Conservation (phyloP, 37 sponge, comb jelly and placozoan species). For the Mnemiopsis leidyi region DNA sequence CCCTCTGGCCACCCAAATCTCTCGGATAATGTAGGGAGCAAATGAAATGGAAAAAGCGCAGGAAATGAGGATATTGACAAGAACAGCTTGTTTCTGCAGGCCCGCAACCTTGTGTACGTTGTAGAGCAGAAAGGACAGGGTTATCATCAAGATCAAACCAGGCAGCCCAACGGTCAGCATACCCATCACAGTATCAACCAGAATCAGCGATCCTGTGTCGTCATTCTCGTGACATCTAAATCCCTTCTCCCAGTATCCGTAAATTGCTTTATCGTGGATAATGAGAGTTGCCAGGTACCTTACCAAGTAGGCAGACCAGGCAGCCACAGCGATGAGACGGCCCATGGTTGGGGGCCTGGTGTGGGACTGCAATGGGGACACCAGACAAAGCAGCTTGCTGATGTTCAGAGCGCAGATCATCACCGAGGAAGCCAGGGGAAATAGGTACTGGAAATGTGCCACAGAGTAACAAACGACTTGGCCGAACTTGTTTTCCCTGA, state of each 20-base stretch:
- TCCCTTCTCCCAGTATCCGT: background rate
- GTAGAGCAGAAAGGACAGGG: background rate
- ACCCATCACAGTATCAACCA: background rate
- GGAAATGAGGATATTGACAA: background rate
- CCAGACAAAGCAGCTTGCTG: background rate
- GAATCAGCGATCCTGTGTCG: background rate
- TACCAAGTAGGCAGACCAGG: background rate
- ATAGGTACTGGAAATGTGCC: background rate
- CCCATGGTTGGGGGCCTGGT: background rate
- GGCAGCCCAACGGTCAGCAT: background rate
- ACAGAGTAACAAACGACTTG: background rate
- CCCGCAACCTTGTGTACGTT: background rate
- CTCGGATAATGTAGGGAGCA: background rate
- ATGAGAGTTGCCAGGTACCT: background rate
- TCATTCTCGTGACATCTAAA: background rate
- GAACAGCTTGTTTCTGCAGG: background rate
- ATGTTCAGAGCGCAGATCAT: constrained; percentile 8
- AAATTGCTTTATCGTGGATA: background rate
- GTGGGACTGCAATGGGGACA: background rate
- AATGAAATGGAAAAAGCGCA: background rate
- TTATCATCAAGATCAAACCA: background rate
- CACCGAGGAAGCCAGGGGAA: background rate
- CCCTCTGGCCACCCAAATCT: background rate
- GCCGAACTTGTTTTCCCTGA: background rate
- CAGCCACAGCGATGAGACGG: background rate